Base-by-base conservation (phyloP, 92 coral and sea anemone genomes). In the Palythoa grandis region DNA sequence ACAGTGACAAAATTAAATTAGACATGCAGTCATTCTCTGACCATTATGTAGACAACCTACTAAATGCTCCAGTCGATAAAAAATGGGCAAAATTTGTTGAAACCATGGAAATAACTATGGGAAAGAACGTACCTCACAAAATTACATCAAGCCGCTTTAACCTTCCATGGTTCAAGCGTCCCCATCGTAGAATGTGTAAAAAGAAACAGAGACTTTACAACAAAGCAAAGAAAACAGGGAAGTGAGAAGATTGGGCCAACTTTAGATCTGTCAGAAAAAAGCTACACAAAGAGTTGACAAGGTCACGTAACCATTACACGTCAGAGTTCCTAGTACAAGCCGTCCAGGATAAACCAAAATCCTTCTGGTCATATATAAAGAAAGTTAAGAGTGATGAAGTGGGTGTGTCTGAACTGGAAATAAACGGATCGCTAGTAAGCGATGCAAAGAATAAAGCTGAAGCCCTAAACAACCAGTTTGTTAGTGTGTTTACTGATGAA, bases 21-120 rank as follows among this genome's bases (percentile, higher is more conserved):
- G 91, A 91, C 63, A 84, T 91, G 91, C 53, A 77, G 83, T 48
- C 86, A 50, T 83, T 91, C 61, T 65, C 63, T 75, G 88, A 87
- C 52, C 74, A 52, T 54, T 90, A 90, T 71, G 63, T 76, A 73
- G 52, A 82, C 72, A 90, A 82, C 68, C 80, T 87, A 25, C 50
- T 60, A n/a, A 60, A 65, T 74, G 82, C 85, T 69, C 86, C 87
- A 24, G 91, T 91, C n/a, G 93, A 88, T 58, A 48, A 91, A 35
- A 88, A 84, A 72, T 88, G 89, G 89, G 61, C 86, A 29, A 85
- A 85, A 60, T 85, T 85, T 85, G 82, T 85, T 74, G 88, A 85
- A 57, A 82, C 88, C 72, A 85, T 72, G 78, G 72, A 85, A 60
- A 72, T n/a, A 52, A 83, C 79, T 52, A 53, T 70, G 87, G 78